These are phyloP conservation scores for Liparis tanakae DNA, from an alignment of 2,797 vertebrate genomes.

Conservation along the genomic window DNA sequence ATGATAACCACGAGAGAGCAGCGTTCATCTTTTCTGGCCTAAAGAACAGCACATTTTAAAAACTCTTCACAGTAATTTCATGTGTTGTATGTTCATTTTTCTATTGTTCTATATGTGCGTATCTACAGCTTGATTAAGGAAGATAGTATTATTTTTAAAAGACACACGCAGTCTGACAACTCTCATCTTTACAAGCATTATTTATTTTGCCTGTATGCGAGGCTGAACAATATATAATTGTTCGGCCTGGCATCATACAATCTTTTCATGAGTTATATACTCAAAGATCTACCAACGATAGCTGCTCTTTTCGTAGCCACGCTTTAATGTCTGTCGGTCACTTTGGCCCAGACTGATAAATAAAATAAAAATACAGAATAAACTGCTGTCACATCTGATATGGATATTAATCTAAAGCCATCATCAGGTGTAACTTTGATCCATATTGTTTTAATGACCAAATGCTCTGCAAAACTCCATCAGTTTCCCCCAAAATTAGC, in stretches of 20 bases:
- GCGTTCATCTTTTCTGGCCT: neutral
- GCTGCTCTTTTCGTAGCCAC: neutral
- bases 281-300: neutral
- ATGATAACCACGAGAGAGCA: constrained; percentile 31
- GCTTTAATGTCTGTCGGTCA: neutral
- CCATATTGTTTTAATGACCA: neutral
- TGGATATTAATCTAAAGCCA: neutral
- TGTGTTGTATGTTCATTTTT: neutral
- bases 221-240: neutral
- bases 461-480: neutral
- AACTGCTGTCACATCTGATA: neutral
- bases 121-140: neutral
- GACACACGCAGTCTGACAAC: no score
- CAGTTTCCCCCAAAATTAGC: neutral
- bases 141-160: neutral
- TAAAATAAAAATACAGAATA: neutral
- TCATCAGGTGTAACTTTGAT: neutral
- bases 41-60: neutral
- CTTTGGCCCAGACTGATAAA: no score
- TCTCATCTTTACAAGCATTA: neutral
- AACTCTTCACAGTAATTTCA: neutral
- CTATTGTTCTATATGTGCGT: neutral
- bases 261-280: neutral
- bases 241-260: neutral
- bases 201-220: no score